Evolutionary conservation across 2,888 invertebrate genomes (phyloP), one percentile per base, ranked within the genome.

Genomic region (Cheilosia variabilis): DNA sequence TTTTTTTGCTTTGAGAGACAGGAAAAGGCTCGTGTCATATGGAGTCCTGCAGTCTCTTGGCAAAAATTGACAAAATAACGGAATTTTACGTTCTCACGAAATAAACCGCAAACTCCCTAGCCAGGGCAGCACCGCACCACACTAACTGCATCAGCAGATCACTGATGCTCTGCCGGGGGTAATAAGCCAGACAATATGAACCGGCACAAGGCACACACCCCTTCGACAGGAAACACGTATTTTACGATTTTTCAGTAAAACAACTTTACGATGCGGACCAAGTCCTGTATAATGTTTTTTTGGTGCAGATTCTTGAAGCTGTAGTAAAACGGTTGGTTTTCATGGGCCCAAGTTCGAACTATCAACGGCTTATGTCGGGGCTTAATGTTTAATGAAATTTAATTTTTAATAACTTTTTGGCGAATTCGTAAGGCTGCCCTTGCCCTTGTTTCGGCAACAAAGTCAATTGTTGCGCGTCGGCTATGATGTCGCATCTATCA

Each of bases 301-400:
- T 45, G 17, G 2, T 47, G 17, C 5, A 19, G 15, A 15, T 45
- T 2, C 15, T 72, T 19, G 37, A 43, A 43, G 31, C 31, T 43
- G 75, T 52, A 75, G 63, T 81, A 81, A 75, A 81, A 43, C 19
- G 58, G 27, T 55, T 24, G 53, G 31, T 55, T 73, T 73, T 43
- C 63, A 73, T 63, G 43, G 17, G 37, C 58, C 45, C 76, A 76
- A 71, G 58, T 82, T 84, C 65, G 63, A 84, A 84, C 83, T 84
- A 79, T 84, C 79, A 84, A 84, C 27, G 73, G 68, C 63, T 73
- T 57, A 62, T 72, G 31, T 13, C 27, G 10, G 47, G 63, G 84
- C 79, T 75, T 80, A 80, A 80, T 71, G 80, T 79, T 76, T 84
- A 79, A 84, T 84, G 84, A 84, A 84, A 84, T 84, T 84, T 84